Percentiles rank a stretch among this genome's conserved stretches.
Evolutionary conservation across 2,113 vertebrate species (phyloP).

Genomic region (Pristiophorus japonicus): DNA sequence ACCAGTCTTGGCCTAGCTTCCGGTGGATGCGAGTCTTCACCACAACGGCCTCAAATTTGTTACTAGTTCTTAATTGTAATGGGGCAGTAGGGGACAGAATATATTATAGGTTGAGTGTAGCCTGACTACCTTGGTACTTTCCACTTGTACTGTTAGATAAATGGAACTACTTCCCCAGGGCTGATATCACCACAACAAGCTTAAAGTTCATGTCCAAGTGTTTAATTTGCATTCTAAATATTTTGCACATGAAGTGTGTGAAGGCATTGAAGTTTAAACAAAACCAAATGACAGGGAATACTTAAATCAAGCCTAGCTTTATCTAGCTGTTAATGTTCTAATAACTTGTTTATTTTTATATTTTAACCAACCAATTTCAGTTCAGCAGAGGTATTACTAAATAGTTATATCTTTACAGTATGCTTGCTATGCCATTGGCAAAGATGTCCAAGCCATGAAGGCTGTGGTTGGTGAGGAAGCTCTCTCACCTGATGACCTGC

Average conservation of each 20-base stretch:
- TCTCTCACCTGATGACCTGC: conserved; percentile 65
- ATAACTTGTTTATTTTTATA: not conserved
- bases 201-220: not conserved
- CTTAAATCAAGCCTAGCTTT: not conserved
- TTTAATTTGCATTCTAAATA: not conserved
- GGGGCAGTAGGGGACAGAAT: not conserved
- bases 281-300: not conserved
- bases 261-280: not conserved
- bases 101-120: not conserved
- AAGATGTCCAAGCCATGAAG: conserved; percentile 73
- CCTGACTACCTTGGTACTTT: not conserved
- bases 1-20: not conserved
- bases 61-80: not conserved
- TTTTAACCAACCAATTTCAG: not conserved
- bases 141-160: not conserved
- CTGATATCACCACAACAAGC: not conserved
- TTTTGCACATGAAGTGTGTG: not conserved
- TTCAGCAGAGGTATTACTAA: not conserved
- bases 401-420: conserved; percentile 49
- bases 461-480: conserved; percentile 71
- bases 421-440: conserved; percentile 70
- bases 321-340: not conserved
- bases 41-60: not conserved
- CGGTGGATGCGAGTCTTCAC: not conserved
- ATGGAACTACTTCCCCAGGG: not conserved